phyloP scores from a whole-genome alignment of 1,140 invertebrate species.

The Stegodyphus dumicola region DNA sequence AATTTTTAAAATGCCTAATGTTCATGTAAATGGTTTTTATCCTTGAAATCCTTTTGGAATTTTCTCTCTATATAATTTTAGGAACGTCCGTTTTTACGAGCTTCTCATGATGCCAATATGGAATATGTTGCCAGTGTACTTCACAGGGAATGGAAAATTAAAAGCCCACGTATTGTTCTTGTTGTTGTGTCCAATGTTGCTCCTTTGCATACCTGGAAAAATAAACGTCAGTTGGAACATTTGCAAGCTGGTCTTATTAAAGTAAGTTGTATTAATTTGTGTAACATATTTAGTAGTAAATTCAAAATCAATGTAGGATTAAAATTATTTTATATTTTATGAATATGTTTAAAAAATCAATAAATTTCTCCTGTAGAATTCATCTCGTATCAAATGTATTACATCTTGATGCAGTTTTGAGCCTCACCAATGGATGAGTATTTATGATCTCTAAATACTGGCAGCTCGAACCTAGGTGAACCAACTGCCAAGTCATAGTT shows the following conservation, averaged over 20 bases:
- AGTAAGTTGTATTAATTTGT: background rate
- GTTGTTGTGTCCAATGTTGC: conserved; percentile 61
- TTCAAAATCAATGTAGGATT: background rate
- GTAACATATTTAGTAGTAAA: background rate
- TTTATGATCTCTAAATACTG: too few species aligned
- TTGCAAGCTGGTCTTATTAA: conserved; percentile 64
- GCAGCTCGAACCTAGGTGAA: too few species aligned
- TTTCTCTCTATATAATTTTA: conserved; percentile 1
- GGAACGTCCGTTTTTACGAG: conserved; percentile 62
- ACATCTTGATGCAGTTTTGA: too few species aligned
- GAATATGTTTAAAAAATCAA: background rate
- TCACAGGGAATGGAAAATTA: conserved; percentile 59
- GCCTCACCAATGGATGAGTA: too few species aligned
- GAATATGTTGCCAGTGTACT: conserved; percentile 61
- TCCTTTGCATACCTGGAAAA: conserved; percentile 41
- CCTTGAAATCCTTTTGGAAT: too few species aligned
- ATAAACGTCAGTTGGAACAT: conserved; percentile 61
- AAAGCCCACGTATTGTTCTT: conserved; percentile 62
- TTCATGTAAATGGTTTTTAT: too few species aligned
- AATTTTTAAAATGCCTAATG: too few species aligned
- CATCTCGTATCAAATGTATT: too few species aligned
- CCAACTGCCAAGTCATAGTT: too few species aligned
- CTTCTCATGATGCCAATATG: conserved; percentile 62
- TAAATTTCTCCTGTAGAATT: too few species aligned
- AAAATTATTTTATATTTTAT: background rate